Base-by-base conservation (phyloP, 30 jellyfish, hydroid and myxozoan species). In the Mastigias papua region DNA sequence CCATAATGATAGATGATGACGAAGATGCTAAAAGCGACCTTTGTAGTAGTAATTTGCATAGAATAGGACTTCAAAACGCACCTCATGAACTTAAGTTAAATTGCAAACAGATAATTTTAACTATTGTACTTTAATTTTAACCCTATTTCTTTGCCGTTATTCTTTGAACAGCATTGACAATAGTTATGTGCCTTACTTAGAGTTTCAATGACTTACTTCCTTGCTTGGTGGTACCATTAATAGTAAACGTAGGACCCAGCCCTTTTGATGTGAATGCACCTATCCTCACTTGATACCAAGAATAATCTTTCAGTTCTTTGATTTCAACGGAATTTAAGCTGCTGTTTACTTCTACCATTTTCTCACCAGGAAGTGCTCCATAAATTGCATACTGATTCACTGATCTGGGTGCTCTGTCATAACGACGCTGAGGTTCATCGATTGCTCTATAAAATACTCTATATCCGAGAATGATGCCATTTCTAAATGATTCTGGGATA, bases 191-290 rank as follows among this genome's bases (percentile, higher is more conserved):
- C n/a, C n/a, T n/a, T 42, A 15, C 13, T 15, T 4, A 42, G 54
- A 42, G 13, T 4, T 8, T 15, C 13, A 7, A 63, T n/a, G 7
- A 5, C 86, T 68, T 51, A 83, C 92, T 42, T 69, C 80, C 31
- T 34, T 83, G 92, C 23, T 69, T 30, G 49, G 83, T 32, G 10
- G 92, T 83, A 11, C 84, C 92, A 42, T 83, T 70, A 19, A 83
- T 60, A 19, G 92, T 31, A 73, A 27, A 68, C 6, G 86, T 57
- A 1, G 49, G 80, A 27, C 92, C 92, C 2, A 83, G 62, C 3
- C 92, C 92, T 57, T 83, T 69, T 0, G 92, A 83, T 19, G 92
- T 83, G 58, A 83, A 54, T 28, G 92, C 92, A 29, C 86, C 92
- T 27, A 83, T 58, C 51, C 92, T 34, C 26, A 83, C 69, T 35